Evolutionary conservation across 37 sponge, comb jelly and placozoan genomes (phyloP).

Genomic region (Ephydatia muelleri): DNA sequence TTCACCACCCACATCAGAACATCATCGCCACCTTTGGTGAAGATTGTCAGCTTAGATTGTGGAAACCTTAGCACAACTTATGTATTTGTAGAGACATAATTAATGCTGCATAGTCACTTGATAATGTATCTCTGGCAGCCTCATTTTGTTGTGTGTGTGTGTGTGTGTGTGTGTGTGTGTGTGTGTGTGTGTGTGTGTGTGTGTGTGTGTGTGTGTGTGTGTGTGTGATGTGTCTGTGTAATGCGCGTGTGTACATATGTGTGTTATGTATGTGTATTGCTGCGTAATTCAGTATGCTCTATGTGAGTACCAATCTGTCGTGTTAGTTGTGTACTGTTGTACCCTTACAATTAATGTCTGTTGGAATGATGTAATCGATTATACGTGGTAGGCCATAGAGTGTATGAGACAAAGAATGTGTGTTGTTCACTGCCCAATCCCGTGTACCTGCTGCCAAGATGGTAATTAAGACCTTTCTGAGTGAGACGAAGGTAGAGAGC

Average conservation of each 20-base stretch:
- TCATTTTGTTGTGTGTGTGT: background rate
- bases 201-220: background rate
- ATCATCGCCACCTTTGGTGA: constrained; percentile 87
- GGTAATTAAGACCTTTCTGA: too few relatives aligned
- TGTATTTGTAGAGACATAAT: background rate
- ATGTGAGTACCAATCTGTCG: too few relatives aligned
- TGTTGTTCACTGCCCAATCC: too few relatives aligned
- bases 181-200: background rate
- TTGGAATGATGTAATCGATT: too few relatives aligned
- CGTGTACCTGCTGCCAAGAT: too few relatives aligned
- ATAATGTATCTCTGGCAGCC: background rate
- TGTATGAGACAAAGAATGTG: too few relatives aligned
- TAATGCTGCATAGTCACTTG: too few relatives aligned
- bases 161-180: background rate
- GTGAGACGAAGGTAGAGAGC: too few relatives aligned
- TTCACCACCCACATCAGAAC: constrained; percentile 99
- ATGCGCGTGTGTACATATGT: background rate
- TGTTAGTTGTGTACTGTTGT: too few relatives aligned
- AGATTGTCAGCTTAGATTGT: constrained; percentile 88
- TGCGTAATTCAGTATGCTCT: too few relatives aligned
- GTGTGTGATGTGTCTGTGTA: background rate
- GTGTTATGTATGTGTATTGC: background rate
- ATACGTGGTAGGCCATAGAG: too few relatives aligned
- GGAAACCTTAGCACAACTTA: constrained; percentile 70
- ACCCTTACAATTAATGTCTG: too few relatives aligned